Percentiles rank a stretch among this genome's conserved stretches.
Conservation (phyloP, 1,140 invertebrate species). For the Cherax quadricarinatus region DNA sequence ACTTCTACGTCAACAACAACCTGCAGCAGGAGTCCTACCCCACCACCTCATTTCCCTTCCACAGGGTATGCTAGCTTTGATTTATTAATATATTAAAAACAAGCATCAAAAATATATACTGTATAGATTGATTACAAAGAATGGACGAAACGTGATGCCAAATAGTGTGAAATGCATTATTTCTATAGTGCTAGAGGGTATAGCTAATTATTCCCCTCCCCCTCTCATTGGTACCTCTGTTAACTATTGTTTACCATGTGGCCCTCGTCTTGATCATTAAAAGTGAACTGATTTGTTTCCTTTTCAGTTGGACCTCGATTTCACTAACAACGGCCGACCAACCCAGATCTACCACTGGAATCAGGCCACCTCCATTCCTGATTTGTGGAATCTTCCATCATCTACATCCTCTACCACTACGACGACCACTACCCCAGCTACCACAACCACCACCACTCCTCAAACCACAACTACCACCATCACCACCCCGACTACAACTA, state of each 20-base stretch:
- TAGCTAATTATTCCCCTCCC: too few relatives aligned
- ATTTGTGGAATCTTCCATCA: constrained; percentile 10
- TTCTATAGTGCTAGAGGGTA: too few relatives aligned
- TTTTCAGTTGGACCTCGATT: constrained; percentile 38
- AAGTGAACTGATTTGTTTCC: too few relatives aligned
- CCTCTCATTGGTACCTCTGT: too few relatives aligned
- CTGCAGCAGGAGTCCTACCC: not conserved
- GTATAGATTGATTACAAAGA: not conserved
- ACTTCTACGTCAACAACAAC: constrained; percentile 61
- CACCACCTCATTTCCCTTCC: constrained; percentile 19
- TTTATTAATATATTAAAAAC: not conserved
- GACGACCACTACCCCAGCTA: not conserved
- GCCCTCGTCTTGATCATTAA: too few relatives aligned
- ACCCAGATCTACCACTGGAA: constrained; percentile 61
- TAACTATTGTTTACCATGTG: too few relatives aligned
- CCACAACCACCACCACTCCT: constrained; percentile 34
- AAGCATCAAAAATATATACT: not conserved
- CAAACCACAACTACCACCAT: constrained; percentile 32
- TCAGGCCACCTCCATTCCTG: not conserved
- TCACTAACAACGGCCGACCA: constrained; percentile 50
- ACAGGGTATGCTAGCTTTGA: not conserved
- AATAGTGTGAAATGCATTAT: too few relatives aligned
- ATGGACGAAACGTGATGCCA: too few relatives aligned
- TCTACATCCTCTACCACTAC: not conserved
- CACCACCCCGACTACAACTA: not conserved